A percentile compares a stretch with the other conserved stretches of the same genome.
Conservation (phyloP, 2,113 vertebrate species). For the Poicephalus gulielmi region DNA sequence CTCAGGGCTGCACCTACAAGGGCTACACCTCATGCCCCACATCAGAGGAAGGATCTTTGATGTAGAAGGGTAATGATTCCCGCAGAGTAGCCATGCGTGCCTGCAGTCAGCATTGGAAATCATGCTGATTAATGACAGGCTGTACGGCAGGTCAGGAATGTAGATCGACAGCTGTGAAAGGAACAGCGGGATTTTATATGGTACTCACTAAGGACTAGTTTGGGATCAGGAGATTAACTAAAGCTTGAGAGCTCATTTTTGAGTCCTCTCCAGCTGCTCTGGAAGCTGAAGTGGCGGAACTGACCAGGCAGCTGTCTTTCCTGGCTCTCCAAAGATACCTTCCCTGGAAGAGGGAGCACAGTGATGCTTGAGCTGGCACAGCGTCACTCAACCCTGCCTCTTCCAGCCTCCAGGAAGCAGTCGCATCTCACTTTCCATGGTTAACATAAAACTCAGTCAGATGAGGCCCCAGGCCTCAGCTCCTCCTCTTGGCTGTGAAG, state of each 20-base stretch:
- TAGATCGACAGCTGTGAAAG: not conserved
- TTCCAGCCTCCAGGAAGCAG: not conserved
- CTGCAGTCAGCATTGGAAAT: not conserved
- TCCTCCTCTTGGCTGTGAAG: not conserved
- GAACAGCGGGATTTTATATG: not conserved
- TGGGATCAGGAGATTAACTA: not conserved
- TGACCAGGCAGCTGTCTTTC: not conserved
- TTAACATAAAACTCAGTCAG: not conserved
- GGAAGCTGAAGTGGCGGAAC: not conserved
- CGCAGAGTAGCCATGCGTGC: accelerated
- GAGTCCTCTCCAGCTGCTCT: not conserved
- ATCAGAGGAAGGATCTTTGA: not conserved
- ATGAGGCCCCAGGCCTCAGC: not conserved
- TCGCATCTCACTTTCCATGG: not conserved
- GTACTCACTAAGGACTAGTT: not conserved
- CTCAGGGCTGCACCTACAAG: not conserved
- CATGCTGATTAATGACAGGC: not conserved
- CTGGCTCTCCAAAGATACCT: not conserved
- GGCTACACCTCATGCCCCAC: not conserved
- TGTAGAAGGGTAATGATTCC: accelerated
- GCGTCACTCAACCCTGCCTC: not conserved
- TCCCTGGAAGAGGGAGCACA: not conserved
- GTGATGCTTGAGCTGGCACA: accelerated
- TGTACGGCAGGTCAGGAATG: not conserved
- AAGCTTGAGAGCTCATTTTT: not conserved